A percentile compares a stretch with the other conserved stretches of the same genome.
phyloP scores from a whole-genome alignment of 2,113 vertebrate genomes.

The Arothron firmamentum region DNA sequence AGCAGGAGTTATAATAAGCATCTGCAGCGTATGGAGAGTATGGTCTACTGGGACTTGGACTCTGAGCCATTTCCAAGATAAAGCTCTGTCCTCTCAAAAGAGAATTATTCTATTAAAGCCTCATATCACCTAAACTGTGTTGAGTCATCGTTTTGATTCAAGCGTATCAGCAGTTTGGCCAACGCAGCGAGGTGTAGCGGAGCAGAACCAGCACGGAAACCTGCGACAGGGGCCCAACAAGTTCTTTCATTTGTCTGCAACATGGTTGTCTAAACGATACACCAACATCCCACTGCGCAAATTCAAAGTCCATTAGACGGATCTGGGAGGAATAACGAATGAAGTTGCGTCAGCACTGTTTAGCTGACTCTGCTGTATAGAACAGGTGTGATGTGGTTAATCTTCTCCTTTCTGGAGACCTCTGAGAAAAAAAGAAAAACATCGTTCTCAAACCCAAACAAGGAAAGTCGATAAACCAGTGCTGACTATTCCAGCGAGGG shows the following conservation, averaged over 20 bases:
- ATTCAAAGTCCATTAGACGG: constrained; percentile 23
- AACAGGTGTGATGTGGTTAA: constrained; percentile 26
- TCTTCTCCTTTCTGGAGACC: constrained; percentile 12
- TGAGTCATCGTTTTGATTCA: background rate
- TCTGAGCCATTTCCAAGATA: constrained; percentile 36
- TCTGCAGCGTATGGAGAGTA: no score
- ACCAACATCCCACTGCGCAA: constrained; percentile 3
- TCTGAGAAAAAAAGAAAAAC: no score
- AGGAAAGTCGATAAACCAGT: constrained; percentile 15
- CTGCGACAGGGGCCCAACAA: constrained; percentile 1
- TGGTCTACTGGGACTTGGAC: background rate
- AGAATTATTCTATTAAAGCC: constrained; percentile 41
- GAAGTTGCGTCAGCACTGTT: no score
- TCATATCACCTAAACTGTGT: constrained; percentile 16
- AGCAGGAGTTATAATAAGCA: constrained; percentile 33
- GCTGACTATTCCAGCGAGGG: constrained; percentile 19
- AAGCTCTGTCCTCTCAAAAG: constrained; percentile 20
- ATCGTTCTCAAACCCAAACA: constrained; percentile 1
- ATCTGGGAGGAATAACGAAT: constrained; percentile 5
- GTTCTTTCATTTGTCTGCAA: background rate
- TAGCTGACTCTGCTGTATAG: background rate
- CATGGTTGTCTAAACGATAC: background rate
- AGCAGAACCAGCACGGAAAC: background rate
- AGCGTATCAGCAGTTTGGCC: constrained; percentile 10
- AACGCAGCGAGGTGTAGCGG: no score